phyloP scores from a whole-genome alignment of 1,140 invertebrate species.

The Drusus annulatus region DNA sequence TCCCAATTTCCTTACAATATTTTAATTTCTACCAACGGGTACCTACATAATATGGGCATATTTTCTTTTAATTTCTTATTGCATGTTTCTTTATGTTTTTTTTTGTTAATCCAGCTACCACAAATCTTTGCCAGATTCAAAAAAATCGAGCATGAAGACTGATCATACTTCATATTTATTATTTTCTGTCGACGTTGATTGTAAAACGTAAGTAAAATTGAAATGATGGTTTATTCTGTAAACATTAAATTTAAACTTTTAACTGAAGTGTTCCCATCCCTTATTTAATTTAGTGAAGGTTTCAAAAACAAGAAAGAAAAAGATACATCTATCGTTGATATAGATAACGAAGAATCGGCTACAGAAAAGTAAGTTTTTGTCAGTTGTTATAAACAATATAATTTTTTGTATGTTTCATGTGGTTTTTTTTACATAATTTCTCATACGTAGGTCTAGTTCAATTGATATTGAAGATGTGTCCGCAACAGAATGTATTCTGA shows the following conservation, averaged over 20 bases:
- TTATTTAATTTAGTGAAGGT: slow-evolving; percentile 24
- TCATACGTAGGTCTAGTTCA: not conserved
- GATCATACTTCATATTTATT: slow-evolving; percentile 29
- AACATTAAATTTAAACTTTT: not conserved
- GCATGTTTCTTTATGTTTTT: slow-evolving; percentile 26
- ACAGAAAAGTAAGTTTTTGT: slow-evolving; percentile 12
- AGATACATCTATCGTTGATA: not conserved
- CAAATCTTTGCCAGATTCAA: not conserved
- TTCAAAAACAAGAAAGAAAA: slow-evolving; percentile 1
- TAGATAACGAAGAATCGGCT: not conserved
- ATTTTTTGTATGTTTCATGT: not conserved
- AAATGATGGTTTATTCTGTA: not conserved
- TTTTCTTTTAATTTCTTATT: no score
- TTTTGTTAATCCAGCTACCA: slow-evolving; percentile 25
- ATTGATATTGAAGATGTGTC: slow-evolving; percentile 45
- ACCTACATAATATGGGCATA: no score
- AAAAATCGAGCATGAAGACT: not conserved
- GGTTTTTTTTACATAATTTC: slow-evolving; percentile 6
- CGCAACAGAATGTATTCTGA: slow-evolving; percentile 63
- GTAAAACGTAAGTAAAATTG: slow-evolving; percentile 37
- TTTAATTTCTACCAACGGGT: not conserved
- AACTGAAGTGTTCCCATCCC: slow-evolving; percentile 3
- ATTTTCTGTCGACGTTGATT: slow-evolving; percentile 35
- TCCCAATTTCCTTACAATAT: not conserved
- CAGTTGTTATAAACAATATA: not conserved